A percentile compares a stretch with the other conserved stretches of the same genome.
Evolutionary conservation across 1,140 invertebrate genomes (phyloP).

Genomic region (Panonychus citri): DNA sequence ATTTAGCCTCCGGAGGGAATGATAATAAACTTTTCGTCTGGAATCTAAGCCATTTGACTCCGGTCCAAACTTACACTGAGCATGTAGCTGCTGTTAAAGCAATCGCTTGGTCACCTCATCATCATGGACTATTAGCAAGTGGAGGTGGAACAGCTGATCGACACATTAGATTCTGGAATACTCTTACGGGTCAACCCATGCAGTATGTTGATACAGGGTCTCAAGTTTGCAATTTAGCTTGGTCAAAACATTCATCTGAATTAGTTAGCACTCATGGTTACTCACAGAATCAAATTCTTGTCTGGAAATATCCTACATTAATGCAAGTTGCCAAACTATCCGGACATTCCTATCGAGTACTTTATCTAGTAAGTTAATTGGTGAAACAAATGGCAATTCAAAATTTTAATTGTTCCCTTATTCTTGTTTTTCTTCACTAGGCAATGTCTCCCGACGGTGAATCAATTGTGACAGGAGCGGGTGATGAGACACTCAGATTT

Average conservation of each 20-base stretch:
- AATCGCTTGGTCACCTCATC: conserved; percentile 98
- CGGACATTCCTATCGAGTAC: conserved; percentile 86
- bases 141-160: conserved; percentile 95
- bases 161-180: conserved; percentile 98
- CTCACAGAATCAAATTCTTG: conserved; percentile 95
- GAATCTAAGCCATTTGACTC: conserved; percentile 67
- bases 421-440: conserved; percentile 12
- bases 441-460: conserved; percentile 97
- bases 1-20: conserved; percentile 92
- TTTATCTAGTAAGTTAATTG: conserved; percentile 45
- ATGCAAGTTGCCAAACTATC: conserved; percentile 93
- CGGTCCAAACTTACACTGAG: conserved; percentile 87
- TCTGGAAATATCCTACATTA: conserved; percentile 97
- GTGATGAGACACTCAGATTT: conserved; percentile 92
- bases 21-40: conserved; percentile 96
- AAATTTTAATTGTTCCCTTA: neutral
- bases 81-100: conserved; percentile 97
- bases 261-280: conserved; percentile 97
- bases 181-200: conserved; percentile 93
- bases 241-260: conserved; percentile 96
- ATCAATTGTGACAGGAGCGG: conserved; percentile 95
- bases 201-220: conserved; percentile 97
- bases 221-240: conserved; percentile 92
- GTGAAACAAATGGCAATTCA: neutral
- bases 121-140: conserved; percentile 86